Evolutionary conservation across 1,140 invertebrate species (phyloP).

Genomic region (Oncopeltus fasciatus): DNA sequence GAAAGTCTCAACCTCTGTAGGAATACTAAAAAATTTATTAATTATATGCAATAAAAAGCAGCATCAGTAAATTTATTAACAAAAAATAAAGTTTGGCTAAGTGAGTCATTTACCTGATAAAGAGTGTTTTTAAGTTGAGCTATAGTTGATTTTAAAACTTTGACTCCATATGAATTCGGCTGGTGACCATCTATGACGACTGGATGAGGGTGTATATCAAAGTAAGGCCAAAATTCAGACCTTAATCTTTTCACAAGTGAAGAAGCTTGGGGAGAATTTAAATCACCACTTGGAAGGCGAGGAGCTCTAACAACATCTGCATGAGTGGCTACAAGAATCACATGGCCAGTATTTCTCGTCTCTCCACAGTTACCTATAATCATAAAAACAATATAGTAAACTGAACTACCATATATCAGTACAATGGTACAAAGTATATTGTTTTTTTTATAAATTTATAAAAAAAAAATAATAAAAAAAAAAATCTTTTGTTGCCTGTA

Average conservation of each 20-base stretch:
- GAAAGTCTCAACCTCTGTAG: no score
- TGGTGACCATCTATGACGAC: slow-evolving; percentile 46
- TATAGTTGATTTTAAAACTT: slow-evolving; percentile 40
- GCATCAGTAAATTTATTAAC: no score
- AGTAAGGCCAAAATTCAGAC: slow-evolving; percentile 26
- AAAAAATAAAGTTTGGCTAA: no score
- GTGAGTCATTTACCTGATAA: slow-evolving; percentile 34
- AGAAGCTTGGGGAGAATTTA: slow-evolving; percentile 39
- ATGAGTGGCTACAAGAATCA: slow-evolving; percentile 52
- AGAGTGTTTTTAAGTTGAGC: slow-evolving; percentile 32
- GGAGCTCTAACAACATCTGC: slow-evolving; percentile 39
- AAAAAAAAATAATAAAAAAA: no score
- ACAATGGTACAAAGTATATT: no score
- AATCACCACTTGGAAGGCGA: slow-evolving; percentile 39
- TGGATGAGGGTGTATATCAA: slow-evolving; percentile 36
- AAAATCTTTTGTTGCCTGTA: no score
- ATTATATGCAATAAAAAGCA: no score
- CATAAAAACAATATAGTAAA: no score
- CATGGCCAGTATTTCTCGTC: slow-evolving; percentile 33
- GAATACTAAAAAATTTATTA: no score
- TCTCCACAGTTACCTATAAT: slow-evolving; percentile 40
- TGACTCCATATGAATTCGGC: slow-evolving; percentile 40
- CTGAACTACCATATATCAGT: no score
- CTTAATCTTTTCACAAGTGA: background rate
- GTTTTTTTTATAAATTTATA: no score